A percentile compares a stretch with the other conserved stretches of the same genome.
Conservation (phyloP, 2,113 vertebrate genomes). For the Rhea pennata region DNA sequence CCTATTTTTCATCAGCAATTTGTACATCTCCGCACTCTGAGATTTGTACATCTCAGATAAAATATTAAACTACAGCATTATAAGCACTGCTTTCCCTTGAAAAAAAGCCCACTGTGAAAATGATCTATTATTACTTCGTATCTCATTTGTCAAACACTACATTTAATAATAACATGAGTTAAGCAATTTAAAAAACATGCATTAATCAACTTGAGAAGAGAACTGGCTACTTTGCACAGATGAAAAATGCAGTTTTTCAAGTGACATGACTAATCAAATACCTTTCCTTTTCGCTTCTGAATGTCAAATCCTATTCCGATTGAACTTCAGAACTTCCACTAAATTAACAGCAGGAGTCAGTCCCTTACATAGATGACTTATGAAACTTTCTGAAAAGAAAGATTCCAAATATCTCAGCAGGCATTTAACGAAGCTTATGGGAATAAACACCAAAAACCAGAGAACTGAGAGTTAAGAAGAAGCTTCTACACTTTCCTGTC, state of each 20-base stretch:
- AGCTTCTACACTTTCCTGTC: not conserved
- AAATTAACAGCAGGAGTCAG: not conserved
- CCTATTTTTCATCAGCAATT: not conserved
- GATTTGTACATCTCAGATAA: not conserved
- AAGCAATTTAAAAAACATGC: not conserved
- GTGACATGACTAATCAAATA: not conserved
- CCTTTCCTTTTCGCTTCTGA: not conserved
- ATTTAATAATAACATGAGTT: slow-evolving; percentile 32
- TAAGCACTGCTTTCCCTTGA: not conserved
- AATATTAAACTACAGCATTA: not conserved
- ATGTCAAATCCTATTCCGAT: not conserved
- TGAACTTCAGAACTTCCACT: not conserved
- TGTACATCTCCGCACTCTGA: not conserved
- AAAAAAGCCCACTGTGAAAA: not conserved
- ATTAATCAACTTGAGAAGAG: slow-evolving; percentile 19
- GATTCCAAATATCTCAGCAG: not conserved
- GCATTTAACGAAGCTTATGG: not conserved
- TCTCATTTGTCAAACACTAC: slow-evolving; percentile 39
- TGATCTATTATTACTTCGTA: slow-evolving; percentile 26
- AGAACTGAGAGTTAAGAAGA: not conserved
- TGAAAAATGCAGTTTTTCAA: not conserved
- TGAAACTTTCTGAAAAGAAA: not conserved
- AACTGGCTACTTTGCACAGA: not conserved
- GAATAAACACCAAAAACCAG: not conserved
- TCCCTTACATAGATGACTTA: not conserved